Evolutionary conservation across 37 sponge, comb jelly and placozoan species (phyloP), one percentile per base, ranked within the genome.

Genomic region (Halichondria panicea): DNA sequence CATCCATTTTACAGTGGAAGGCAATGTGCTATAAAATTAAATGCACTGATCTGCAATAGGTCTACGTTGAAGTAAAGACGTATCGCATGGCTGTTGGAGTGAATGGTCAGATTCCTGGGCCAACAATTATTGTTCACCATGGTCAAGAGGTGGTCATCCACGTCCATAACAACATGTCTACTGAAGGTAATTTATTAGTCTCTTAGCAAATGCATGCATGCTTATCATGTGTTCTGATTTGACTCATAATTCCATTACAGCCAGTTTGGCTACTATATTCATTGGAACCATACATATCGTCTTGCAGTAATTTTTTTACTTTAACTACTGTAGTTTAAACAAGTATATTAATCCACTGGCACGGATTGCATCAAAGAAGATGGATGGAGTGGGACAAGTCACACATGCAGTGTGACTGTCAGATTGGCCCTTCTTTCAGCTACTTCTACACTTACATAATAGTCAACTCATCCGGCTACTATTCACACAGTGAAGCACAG

Each of bases 271-370:
- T n/a, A n/a, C n/a, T n/a, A n/a, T n/a, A n/a, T n/a, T n/a, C n/a
- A n/a, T n/a, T n/a, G n/a, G n/a, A n/a, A n/a, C n/a, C n/a, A n/a
- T n/a, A n/a, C n/a, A n/a, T n/a, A n/a, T n/a, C n/a, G n/a, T n/a
- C n/a, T n/a, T n/a, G n/a, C n/a, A n/a, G n/a, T n/a, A n/a, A n/a
- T n/a, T n/a, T n/a, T n/a, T n/a, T n/a, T n/a, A n/a, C n/a, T n/a
- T n/a, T n/a, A n/a, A n/a, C n/a, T n/a, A n/a, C n/a, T n/a, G n/a
- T n/a, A n/a, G n/a, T n/a, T n/a, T n/a, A n/a, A n/a, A n/a, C n/a
- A n/a, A n/a, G n/a, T 3, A 77, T 71, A 32, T 79, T 78, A 52
- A 85, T 91, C 44, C 91, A 91, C 70, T 91, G 91, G 91, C 91
- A 91, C 53, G 91, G 91, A 0, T 60, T 84, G 79, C 78, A 84